Base-by-base conservation (phyloP, 2,113 vertebrate species). In the Sarotherodon lohbergeri region DNA sequence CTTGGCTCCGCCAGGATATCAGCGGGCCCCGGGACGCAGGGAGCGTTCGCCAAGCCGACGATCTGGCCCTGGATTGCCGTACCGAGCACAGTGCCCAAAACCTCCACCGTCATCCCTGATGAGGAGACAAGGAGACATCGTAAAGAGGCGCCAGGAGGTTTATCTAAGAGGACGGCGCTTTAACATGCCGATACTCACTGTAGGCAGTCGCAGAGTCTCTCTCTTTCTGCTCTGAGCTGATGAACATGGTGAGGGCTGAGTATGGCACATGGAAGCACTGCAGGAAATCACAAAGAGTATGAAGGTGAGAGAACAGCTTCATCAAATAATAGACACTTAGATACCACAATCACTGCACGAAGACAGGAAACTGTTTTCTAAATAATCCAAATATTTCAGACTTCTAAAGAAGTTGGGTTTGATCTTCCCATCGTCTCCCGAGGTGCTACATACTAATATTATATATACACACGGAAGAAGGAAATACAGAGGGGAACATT, bases 201-300 rank as follows among this genome's bases (percentile, higher is more conserved):
- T 99, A 99, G 1, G 98, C 98, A 0, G 99, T 99, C 92, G 98
- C 98, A 0, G 98, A 99, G 94, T 99, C 99, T 22, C 99, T 93
- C 91, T 99, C 98, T 2, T 97, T 98, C 96, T 99, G 99, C 78
- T 99, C 98, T 0, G 97, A 96, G 97, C 97, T 99, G 97, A 99
- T 99, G 96, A 99, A 99, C 99, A 99, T 99, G 84, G 99, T 99
- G 89, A 99, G 97, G 0, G 99, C 97, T 0, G 99, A 99, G 95
- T 99, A 99, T 4, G 99, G 99, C 87, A 99, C 99, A 0, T 99
- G 99, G 96, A 99, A 99, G 78, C 99, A 99, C 99, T 99, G 96
- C 13, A 5, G 34, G 52, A 41, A 13, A 76, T 29, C 24, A 34
- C 5, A 50, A 6, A 91, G 7, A 81, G 11, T 34, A 17, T 79